Percentiles rank a stretch among this genome's conserved stretches.
Conservation (phyloP, 2,888 invertebrate species). For the Corbicula japonica region DNA sequence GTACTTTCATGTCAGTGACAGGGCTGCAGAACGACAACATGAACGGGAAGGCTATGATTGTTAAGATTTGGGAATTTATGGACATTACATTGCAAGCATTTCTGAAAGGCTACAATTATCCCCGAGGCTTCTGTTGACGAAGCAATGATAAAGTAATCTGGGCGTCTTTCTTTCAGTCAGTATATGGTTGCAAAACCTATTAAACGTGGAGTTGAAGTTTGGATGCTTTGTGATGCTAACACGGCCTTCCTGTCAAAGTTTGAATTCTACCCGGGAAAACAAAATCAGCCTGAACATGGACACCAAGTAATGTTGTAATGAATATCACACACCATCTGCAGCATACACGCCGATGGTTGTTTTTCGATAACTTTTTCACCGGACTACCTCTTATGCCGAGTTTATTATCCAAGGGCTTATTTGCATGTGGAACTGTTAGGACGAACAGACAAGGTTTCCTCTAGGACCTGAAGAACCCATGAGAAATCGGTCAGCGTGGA, state of each 20-base stretch:
- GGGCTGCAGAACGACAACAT: slow-evolving; percentile 14
- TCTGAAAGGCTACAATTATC: slow-evolving; percentile 14
- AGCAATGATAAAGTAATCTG: slow-evolving; percentile 41
- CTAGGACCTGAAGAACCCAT: slow-evolving; percentile 20
- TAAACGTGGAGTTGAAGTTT: slow-evolving; percentile 46
- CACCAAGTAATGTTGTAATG: slow-evolving; percentile 38
- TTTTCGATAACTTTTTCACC: slow-evolving; percentile 38
- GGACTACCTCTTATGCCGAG: slow-evolving; percentile 3
- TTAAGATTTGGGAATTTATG: slow-evolving; percentile 12
- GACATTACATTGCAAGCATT: neutral
- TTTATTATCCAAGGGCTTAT: too few species aligned
- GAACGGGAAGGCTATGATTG: neutral
- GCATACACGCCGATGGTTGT: slow-evolving; percentile 3
- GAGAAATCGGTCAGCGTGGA: too few species aligned
- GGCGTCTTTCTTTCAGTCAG: slow-evolving; percentile 27
- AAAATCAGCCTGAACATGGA: slow-evolving; percentile 39
- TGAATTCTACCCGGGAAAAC: slow-evolving; percentile 32
- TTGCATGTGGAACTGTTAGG: slow-evolving; percentile 39
- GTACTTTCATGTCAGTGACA: slow-evolving; percentile 43
- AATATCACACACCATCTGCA: slow-evolving; percentile 29
- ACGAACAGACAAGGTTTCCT: slow-evolving; percentile 26
- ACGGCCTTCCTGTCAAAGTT: slow-evolving; percentile 36
- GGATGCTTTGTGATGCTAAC: slow-evolving; percentile 35
- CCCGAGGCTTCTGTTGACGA: slow-evolving; percentile 38
- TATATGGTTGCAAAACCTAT: slow-evolving; percentile 45